These are phyloP conservation scores for Nyctereutes procyonoides DNA, from an alignment of 2,113 vertebrate genomes.

Conservation along the genomic window DNA sequence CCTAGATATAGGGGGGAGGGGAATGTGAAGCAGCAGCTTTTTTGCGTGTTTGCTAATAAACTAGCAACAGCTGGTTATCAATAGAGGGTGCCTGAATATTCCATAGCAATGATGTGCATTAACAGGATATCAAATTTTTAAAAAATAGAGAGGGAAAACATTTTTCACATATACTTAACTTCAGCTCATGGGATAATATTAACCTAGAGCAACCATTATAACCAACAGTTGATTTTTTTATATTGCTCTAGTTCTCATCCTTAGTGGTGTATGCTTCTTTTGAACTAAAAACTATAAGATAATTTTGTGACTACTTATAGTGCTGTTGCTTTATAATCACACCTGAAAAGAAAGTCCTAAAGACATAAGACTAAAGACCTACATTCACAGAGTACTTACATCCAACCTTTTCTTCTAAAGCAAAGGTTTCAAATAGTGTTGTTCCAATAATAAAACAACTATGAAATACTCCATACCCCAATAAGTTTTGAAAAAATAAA, in stretches of 20 bases:
- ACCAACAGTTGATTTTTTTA: not conserved
- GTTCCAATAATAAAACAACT: slow-evolving; percentile 5
- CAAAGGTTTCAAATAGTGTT: slow-evolving; percentile 12
- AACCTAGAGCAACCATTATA: not conserved
- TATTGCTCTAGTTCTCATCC: not conserved
- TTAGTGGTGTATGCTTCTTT: not conserved
- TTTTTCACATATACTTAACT: not conserved
- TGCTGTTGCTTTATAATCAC: not conserved
- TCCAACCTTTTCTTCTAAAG: slow-evolving; percentile 20
- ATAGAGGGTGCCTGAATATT: not conserved
- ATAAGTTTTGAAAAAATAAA: not conserved
- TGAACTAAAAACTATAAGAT: not conserved
- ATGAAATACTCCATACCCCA: not conserved
- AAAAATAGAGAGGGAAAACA: not conserved
- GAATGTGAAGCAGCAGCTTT: not conserved
- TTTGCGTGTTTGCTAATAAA: not conserved
- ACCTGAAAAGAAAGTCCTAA: not conserved
- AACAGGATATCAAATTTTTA: not conserved
- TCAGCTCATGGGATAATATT: not conserved
- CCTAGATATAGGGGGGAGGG: not conserved
- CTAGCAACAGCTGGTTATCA: slow-evolving; percentile 19
- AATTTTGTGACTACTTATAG: not conserved
- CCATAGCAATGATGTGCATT: not conserved
- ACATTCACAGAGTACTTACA: not conserved
- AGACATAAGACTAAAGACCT: not conserved